Conservation (phyloP, 1,140 invertebrate genomes). For the Saxidomus purpurata region DNA sequence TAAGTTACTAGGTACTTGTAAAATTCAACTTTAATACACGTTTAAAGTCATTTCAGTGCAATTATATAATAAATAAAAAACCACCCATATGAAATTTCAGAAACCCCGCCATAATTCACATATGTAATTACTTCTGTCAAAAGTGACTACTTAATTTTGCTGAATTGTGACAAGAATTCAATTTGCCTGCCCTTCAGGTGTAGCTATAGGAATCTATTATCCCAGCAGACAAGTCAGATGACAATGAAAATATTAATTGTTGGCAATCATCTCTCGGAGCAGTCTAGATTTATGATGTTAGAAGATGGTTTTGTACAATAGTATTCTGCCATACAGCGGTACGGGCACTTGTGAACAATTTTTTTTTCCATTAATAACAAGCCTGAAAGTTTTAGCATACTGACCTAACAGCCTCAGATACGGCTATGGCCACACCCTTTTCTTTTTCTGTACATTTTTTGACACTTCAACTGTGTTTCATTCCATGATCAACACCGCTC, state of each 20-base stretch:
- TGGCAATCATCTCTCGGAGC: neutral
- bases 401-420: too few relatives aligned
- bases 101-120: neutral
- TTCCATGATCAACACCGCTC: too few relatives aligned
- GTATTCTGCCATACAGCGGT: too few relatives aligned
- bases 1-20: too few relatives aligned
- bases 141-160: conserved; percentile 14
- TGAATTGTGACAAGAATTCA: neutral
- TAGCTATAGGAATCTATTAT: neutral
- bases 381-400: too few relatives aligned
- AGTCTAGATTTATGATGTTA: neutral
- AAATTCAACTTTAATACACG: too few relatives aligned
- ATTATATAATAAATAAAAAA: conserved; percentile 12
- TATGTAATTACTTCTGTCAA: conserved; percentile 30
- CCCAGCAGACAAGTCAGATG: neutral
- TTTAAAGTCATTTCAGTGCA: conserved; percentile 18
- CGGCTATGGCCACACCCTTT: too few relatives aligned
- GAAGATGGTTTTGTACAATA: neutral
- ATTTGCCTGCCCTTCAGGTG: neutral
- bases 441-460: too few relatives aligned
- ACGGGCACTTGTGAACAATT: too few relatives aligned
- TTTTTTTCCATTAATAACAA: too few relatives aligned
- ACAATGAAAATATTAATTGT: neutral
- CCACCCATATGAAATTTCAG: conserved; percentile 33
- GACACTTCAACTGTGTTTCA: too few relatives aligned